Evolutionary conservation across 1,140 invertebrate genomes (phyloP), one percentile per base, ranked within the genome.

Genomic region (Cyphomyrmex costatus): DNA sequence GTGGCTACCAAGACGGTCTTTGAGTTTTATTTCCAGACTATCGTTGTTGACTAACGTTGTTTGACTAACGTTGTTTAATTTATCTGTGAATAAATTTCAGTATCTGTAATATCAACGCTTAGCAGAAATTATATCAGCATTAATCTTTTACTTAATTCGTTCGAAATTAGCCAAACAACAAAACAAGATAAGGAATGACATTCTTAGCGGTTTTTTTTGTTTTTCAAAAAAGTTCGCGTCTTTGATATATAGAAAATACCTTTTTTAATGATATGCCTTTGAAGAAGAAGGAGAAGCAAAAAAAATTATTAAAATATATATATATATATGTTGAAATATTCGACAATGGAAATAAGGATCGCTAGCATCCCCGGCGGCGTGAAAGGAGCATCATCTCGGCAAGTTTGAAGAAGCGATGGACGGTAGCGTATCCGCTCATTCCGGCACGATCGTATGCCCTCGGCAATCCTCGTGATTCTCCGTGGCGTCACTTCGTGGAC

Each of bases 381-480:
- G 77, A 80, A 53, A 36, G 82, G 82, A 84, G 88, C 82, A 89
- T 89, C 83, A 86, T 89, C 88, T 61, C 83, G 60, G 33, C 30
- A 51, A 53, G 77, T 86, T 86, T 89, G 74, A 84, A 42, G 87
- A 80, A 56, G 70, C 21, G 53, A 89, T 78, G 89, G 86, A 89
- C 70, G 79, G 89, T 87, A 87, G 88, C 88, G 58, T 85, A 85
- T 87, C 80, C 86, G 70, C 51, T 77, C 70, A 86, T 83, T 53
- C 83, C 36, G 51, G 65, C 56, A 53, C 42, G 82, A 82, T 90
- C 86, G 78, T 87, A 78, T 68, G 70, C 89, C 83, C 91, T 93
- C 93, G 93, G 90, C 68, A 79, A 79, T 90, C 79, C 88, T 93
- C 92, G 92, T 88, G 74, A 79, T 60, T 89, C 82, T 90, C 90